Percentiles rank a stretch among this genome's conserved stretches.
Conservation (phyloP, 2,113 vertebrate species). For the Channa argus region DNA sequence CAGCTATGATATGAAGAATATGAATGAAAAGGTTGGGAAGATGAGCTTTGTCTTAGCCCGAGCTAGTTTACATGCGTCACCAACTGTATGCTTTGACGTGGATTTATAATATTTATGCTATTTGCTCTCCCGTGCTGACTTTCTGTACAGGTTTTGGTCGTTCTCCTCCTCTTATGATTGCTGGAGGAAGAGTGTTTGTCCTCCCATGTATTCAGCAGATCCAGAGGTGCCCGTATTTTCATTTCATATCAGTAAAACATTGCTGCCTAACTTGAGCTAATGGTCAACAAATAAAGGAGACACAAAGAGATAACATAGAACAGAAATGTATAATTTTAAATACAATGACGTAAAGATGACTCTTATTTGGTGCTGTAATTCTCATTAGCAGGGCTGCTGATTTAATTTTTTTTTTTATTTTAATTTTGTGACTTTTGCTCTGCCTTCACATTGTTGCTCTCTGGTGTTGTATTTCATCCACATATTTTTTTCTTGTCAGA, state of each 20-base stretch:
- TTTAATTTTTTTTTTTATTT: neutral
- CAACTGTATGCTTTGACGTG: neutral
- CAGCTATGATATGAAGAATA: neutral
- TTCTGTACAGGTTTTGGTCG: conserved; percentile 88
- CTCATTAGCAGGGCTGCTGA: conserved; percentile 5
- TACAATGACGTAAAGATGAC: neutral
- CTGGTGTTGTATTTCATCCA: neutral
- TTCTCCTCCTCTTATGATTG: conserved; percentile 91
- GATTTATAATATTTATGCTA: conserved; percentile 14
- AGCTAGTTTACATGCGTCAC: neutral
- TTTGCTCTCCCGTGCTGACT: neutral
- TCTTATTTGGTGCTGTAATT: neutral
- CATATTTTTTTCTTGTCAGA: conserved; percentile 69
- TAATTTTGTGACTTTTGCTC: neutral
- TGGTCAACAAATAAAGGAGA: neutral
- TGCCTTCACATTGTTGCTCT: conserved; percentile 58
- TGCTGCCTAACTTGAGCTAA: neutral
- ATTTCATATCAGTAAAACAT: neutral
- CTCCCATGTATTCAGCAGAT: conserved; percentile 91
- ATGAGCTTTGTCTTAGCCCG: no score
- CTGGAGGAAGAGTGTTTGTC: conserved; percentile 93
- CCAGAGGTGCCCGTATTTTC: conserved; percentile 84
- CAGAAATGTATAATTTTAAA: no score
- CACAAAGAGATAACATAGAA: neutral
- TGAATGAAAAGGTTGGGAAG: neutral